Evolutionary conservation across 2,113 vertebrate species (phyloP).

Genomic region (Tenebrosternarchus preto): DNA sequence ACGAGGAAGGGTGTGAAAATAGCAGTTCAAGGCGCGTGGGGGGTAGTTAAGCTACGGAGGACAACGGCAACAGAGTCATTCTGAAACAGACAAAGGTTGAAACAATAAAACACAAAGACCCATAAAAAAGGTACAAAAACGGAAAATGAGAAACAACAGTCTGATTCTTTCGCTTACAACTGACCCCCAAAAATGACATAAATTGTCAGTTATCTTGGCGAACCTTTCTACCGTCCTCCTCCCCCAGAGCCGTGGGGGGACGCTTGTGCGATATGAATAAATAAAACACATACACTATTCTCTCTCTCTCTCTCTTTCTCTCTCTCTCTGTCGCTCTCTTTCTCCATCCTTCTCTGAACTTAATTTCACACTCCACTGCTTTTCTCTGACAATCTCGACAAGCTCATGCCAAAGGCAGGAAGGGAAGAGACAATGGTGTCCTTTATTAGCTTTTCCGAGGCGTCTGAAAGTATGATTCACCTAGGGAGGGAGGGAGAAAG

Average conservation of each 20-base stretch:
- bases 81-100: no score
- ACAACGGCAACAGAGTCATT: no score
- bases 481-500: background rate
- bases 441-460: conserved; percentile 23
- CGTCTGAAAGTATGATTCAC: conserved; percentile 11
- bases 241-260: conserved; percentile 15
- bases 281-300: conserved; percentile 41
- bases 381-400: conserved; percentile 45
- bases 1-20: no score
- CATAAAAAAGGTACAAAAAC: no score
- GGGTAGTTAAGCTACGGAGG: no score
- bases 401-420: conserved; percentile 38
- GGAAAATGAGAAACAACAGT: background rate
- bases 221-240: conserved; percentile 2
- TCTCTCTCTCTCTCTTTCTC: conserved; percentile 5
- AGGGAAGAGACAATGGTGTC: conserved; percentile 26
- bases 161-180: background rate
- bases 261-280: conserved; percentile 38
- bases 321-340: conserved; percentile 16
- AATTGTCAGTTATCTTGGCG: background rate
- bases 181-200: background rate
- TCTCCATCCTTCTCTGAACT: conserved; percentile 63
- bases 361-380: conserved; percentile 48
- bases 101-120: background rate
- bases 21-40: no score